Conservation (phyloP, 2,113 vertebrate species). For the Calonectris borealis region DNA sequence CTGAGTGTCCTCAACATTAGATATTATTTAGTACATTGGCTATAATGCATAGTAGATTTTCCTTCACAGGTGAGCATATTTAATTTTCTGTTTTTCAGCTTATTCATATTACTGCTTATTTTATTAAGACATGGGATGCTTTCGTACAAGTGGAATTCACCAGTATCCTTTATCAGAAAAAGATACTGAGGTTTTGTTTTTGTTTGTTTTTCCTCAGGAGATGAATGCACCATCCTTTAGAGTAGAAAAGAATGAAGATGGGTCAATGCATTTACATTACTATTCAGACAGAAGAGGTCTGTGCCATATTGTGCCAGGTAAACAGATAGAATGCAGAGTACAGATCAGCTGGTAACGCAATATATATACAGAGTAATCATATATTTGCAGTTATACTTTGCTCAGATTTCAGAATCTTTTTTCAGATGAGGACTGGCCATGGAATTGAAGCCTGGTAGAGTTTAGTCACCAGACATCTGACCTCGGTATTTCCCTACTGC, state of each 20-base stretch:
- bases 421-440: background rate
- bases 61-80: background rate
- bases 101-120: background rate
- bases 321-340: background rate
- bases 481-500: background rate
- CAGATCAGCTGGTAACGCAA: background rate
- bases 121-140: background rate
- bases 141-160: background rate
- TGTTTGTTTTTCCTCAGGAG: slow-evolving; percentile 60
- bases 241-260: slow-evolving; percentile 77
- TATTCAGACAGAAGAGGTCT: slow-evolving; percentile 80
- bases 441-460: background rate
- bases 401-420: background rate
- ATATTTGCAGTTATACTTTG: background rate
- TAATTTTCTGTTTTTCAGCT: background rate
- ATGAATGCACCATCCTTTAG: slow-evolving; percentile 81
- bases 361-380: background rate
- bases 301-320: slow-evolving; percentile 78
- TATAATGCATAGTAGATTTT: background rate
- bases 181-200: background rate
- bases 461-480: background rate
- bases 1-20: background rate
- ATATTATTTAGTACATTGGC: background rate
- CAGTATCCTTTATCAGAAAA: background rate
- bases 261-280: slow-evolving; percentile 76